Evolutionary conservation across 2,113 vertebrate genomes (phyloP).

Genomic region (Pygoscelis adeliae): DNA sequence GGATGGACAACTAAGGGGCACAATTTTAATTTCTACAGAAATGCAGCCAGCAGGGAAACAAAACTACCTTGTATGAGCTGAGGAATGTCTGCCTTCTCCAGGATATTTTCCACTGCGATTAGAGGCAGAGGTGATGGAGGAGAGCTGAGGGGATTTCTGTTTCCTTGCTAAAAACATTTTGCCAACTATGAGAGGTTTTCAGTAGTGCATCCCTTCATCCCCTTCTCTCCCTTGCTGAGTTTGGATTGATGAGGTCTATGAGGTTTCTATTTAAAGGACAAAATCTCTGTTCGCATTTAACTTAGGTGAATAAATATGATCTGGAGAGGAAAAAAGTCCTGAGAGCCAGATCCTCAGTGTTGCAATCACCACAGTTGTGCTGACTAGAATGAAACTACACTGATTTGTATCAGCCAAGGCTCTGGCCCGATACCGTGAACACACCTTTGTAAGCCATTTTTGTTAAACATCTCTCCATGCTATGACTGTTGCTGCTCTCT

Average conservation of each 20-base stretch:
- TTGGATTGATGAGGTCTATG: background rate
- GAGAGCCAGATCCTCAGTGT: background rate
- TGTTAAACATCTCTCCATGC: background rate
- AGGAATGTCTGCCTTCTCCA: slow-evolving; percentile 15
- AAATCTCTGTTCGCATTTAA: background rate
- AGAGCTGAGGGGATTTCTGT: background rate
- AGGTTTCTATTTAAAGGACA: slow-evolving; percentile 42
- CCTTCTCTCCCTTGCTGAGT: background rate
- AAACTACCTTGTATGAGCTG: slow-evolving; percentile 13
- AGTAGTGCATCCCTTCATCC: background rate
- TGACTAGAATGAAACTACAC: background rate
- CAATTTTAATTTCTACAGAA: slow-evolving; percentile 59
- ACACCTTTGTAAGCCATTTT: background rate
- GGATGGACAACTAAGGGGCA: slow-evolving; percentile 11
- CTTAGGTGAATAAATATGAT: slow-evolving; percentile 11
- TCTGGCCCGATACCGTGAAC: background rate
- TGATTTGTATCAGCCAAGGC: background rate
- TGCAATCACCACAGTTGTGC: background rate
- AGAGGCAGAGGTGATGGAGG: background rate
- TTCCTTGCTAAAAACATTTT: background rate
- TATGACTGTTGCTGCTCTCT: background rate
- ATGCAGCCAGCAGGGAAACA: slow-evolving; percentile 23
- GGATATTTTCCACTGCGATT: slow-evolving; percentile 14
- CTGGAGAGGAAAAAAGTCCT: background rate
- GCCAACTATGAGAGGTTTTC: background rate